Conservation (phyloP, 1,140 invertebrate species). For the Diorhabda elongata region DNA sequence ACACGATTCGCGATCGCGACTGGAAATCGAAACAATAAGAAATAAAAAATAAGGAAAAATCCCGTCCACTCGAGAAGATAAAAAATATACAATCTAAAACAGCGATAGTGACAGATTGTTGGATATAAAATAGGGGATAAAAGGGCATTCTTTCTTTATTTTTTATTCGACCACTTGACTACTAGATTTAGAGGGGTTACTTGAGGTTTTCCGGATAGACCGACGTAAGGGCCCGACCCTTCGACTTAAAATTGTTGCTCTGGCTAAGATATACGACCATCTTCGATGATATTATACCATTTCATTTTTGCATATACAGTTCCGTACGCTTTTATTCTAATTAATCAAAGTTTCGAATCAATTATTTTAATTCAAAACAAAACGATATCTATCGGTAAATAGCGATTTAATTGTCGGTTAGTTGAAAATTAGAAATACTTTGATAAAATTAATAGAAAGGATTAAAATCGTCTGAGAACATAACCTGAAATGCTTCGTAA, state of each 20-base stretch:
- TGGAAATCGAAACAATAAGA: no score
- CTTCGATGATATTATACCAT: not conserved
- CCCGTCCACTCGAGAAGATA: not conserved
- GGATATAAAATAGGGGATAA: conserved; percentile 16
- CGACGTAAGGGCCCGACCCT: not conserved
- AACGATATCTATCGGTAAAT: not conserved
- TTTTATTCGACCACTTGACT: conserved; percentile 20
- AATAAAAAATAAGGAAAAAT: no score
- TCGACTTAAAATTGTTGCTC: not conserved
- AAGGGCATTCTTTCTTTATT: conserved; percentile 16
- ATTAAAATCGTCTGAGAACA: conserved; percentile 18
- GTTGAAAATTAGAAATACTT: not conserved
- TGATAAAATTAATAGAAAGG: conserved; percentile 4
- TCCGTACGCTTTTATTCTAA: not conserved
- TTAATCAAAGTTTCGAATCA: not conserved
- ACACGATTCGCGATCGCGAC: no score
- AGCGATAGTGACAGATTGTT: conserved; percentile 17
- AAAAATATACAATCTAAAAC: conserved; percentile 9
- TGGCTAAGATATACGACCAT: not conserved
- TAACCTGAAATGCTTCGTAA: conserved; percentile 30
- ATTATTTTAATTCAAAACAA: not conserved
- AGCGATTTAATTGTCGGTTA: not conserved
- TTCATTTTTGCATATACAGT: not conserved
- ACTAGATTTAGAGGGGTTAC: conserved; percentile 16
- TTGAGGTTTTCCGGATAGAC: conserved; percentile 5